Percentiles rank a stretch among this genome's conserved stretches.
Conservation (phyloP, 1,140 invertebrate genomes). For the Nixonia krombeini region DNA sequence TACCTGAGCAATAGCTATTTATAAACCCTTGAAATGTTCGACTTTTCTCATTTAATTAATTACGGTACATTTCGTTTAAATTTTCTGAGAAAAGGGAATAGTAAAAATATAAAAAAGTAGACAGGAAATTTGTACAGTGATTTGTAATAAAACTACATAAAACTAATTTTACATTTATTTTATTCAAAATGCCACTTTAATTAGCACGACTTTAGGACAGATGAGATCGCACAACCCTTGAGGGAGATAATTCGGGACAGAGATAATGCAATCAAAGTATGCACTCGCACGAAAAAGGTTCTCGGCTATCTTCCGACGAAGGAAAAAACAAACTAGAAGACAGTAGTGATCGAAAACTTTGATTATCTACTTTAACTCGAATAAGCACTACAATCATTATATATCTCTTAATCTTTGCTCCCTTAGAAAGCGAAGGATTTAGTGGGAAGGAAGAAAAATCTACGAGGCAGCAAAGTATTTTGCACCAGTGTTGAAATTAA, state of each 20-base stretch:
- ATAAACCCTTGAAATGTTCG: too few relatives aligned
- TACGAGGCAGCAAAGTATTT: too few relatives aligned
- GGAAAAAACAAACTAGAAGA: slow-evolving; percentile 12
- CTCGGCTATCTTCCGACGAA: slow-evolving; percentile 11
- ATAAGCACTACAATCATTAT: not conserved
- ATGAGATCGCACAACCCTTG: slow-evolving; percentile 13
- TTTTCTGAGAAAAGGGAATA: too few relatives aligned
- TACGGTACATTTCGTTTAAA: too few relatives aligned
- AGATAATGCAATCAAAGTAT: slow-evolving; percentile 22
- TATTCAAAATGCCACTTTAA: slow-evolving; percentile 8
- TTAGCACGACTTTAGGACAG: slow-evolving; percentile 13
- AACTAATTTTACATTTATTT: not conserved
- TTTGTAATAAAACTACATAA: not conserved
- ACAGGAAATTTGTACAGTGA: too few relatives aligned
- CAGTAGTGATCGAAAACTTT: slow-evolving; percentile 14
- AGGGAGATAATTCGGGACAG: slow-evolving; percentile 17
- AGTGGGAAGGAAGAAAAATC: too few relatives aligned
- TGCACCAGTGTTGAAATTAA: too few relatives aligned
- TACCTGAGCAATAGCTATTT: too few relatives aligned
- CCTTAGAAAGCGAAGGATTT: too few relatives aligned
- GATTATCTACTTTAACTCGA: slow-evolving; percentile 11
- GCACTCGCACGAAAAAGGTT: slow-evolving; percentile 30
- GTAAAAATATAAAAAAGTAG: too few relatives aligned
- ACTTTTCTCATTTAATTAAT: too few relatives aligned
- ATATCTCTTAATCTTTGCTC: too few relatives aligned